phyloP scores from a whole-genome alignment of 2,797 vertebrate genomes.

The Sciaenops ocellatus region DNA sequence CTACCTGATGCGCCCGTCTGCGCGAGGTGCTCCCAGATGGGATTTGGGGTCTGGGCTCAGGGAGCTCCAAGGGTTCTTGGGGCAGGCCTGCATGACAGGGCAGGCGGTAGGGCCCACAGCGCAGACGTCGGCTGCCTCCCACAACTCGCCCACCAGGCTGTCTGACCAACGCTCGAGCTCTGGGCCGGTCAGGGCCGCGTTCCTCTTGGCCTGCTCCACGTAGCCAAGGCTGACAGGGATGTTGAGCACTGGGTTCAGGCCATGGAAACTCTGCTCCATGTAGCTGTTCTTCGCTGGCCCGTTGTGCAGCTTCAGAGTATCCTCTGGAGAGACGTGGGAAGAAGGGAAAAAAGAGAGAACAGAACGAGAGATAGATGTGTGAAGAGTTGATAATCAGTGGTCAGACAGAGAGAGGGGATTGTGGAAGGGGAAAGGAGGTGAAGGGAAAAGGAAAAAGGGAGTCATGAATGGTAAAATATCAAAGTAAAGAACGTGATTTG shows the following conservation, averaged over 20 bases:
- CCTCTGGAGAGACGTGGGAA: constrained; percentile 84
- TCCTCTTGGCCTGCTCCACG: constrained; percentile 91
- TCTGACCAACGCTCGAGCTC: constrained; percentile 94
- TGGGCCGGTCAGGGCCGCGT: constrained; percentile 86
- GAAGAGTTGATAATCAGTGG: constrained; percentile 23
- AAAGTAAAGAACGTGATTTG: constrained; percentile 46
- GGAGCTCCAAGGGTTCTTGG: constrained; percentile 96
- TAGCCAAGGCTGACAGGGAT: constrained; percentile 89
- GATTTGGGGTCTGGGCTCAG: constrained; percentile 97
- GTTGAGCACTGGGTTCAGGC: constrained; percentile 95
- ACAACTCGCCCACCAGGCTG: constrained; percentile 88
- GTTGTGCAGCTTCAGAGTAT: constrained; percentile 90
- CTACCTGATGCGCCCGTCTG: constrained; percentile 97
- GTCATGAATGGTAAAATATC: constrained; percentile 34
- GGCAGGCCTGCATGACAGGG: constrained; percentile 92
- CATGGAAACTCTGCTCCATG: constrained; percentile 99
- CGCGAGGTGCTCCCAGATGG: constrained; percentile 88
- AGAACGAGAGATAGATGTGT: constrained; percentile 22
- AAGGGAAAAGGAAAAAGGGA: constrained; percentile 13
- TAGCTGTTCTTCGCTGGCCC: constrained; percentile 94
- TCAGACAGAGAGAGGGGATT: constrained; percentile 17
- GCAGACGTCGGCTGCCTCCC: constrained; percentile 94
- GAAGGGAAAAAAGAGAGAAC: constrained; percentile 4
- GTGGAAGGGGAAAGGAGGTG: background rate
- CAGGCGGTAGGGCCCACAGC: constrained; percentile 88